phyloP scores from a whole-genome alignment of 2,888 invertebrate genomes.

The Itoplectis maculator region DNA sequence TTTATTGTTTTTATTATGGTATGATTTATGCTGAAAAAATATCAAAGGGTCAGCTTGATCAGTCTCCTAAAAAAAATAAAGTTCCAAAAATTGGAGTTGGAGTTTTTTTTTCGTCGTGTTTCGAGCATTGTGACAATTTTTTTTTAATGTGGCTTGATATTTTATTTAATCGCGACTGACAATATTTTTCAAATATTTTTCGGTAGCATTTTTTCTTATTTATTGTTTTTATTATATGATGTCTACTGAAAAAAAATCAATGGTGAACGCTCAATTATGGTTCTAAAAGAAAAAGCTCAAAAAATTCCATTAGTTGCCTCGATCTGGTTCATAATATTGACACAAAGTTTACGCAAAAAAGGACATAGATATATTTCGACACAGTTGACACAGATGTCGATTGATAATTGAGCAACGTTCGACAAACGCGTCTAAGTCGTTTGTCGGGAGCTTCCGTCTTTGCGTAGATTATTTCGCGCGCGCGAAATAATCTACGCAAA shows the following conservation, averaged over 20 bases:
- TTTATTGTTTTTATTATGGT: no score
- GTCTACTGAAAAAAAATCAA: background rate
- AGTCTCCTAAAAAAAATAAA: no score
- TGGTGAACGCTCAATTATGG: background rate
- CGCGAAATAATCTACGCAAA: no score
- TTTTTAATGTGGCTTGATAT: no score
- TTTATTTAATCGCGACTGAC: no score
- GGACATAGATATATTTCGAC: background rate
- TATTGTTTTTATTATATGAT: background rate
- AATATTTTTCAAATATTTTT: no score
- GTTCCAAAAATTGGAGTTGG: no score
- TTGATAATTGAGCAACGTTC: background rate
- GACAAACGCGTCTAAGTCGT: background rate
- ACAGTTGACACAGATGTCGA: slow-evolving; percentile 4
- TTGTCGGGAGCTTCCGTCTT: background rate
- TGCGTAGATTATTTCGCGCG: slow-evolving; percentile 5
- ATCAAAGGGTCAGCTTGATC: no score
- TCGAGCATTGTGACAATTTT: no score
- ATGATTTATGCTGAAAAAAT: no score
- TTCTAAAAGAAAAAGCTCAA: background rate
- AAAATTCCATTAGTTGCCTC: background rate
- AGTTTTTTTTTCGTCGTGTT: no score
- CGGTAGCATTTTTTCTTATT: no score
- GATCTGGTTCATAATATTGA: background rate
- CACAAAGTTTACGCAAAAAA: background rate